These are phyloP conservation scores for Chionomys nivalis DNA, from an alignment of 2,113 vertebrate species.

Conservation along the genomic window DNA sequence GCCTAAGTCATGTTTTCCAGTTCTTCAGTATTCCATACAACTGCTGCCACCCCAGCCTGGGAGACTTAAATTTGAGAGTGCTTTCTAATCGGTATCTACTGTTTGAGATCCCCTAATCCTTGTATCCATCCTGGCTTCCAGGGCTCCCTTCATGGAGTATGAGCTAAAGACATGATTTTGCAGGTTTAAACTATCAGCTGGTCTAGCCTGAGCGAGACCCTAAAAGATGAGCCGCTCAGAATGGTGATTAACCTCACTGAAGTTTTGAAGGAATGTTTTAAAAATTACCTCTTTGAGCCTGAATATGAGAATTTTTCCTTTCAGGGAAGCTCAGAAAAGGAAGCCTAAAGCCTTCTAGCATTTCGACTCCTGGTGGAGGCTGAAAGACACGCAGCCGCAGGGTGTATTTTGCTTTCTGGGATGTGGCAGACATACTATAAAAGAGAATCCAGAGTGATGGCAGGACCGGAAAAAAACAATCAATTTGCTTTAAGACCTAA, in stretches of 20 bases:
- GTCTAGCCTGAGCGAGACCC: not conserved
- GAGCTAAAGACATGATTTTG: not conserved
- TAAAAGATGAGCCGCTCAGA: not conserved
- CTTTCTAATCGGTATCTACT: slow-evolving; percentile 29
- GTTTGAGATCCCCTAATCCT: slow-evolving; percentile 19
- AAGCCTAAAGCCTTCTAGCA: slow-evolving; percentile 60
- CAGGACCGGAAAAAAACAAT: slow-evolving; percentile 60
- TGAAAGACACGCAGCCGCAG: slow-evolving; percentile 31
- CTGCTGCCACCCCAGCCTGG: slow-evolving; percentile 9
- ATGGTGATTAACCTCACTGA: not conserved
- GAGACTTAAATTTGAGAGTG: slow-evolving; percentile 40
- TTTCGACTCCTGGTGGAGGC: slow-evolving; percentile 48
- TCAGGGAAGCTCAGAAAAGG: slow-evolving; percentile 62
- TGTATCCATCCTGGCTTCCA: slow-evolving; percentile 41
- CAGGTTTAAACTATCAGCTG: not conserved
- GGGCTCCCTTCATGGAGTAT: slow-evolving; percentile 6
- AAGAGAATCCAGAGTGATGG: slow-evolving; percentile 58
- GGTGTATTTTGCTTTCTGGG: slow-evolving; percentile 15
- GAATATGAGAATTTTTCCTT: slow-evolving; percentile 72
- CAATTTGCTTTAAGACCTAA: slow-evolving; percentile 80
- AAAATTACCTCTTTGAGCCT: slow-evolving; percentile 48
- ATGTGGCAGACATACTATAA: slow-evolving; percentile 16
- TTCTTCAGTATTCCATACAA: slow-evolving; percentile 54
- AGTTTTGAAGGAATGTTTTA: slow-evolving; percentile 47
- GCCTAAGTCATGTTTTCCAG: slow-evolving; percentile 26